Percentiles rank a stretch among this genome's conserved stretches.
These are phyloP conservation scores for Notarius lentiginosus DNA, from an alignment of 2,113 vertebrate genomes.

Conservation along the genomic window DNA sequence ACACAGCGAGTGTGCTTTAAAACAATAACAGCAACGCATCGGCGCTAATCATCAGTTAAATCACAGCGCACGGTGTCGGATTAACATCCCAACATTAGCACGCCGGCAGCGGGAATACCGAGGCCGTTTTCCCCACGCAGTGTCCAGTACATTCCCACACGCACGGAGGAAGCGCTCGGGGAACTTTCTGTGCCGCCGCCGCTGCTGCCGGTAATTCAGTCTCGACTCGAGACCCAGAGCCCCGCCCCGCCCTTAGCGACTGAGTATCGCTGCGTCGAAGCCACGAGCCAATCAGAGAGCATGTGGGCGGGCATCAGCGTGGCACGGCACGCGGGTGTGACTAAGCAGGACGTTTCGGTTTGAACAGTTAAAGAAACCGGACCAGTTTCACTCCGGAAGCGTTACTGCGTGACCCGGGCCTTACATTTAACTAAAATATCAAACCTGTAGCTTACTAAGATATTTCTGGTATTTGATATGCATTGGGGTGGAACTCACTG, in stretches of 20 bases:
- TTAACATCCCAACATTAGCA: slow-evolving; percentile 30
- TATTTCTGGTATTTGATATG: no score
- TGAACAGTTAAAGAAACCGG: slow-evolving; percentile 38
- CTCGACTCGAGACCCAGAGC: slow-evolving; percentile 60
- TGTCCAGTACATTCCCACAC: slow-evolving; percentile 65
- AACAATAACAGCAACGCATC: neutral
- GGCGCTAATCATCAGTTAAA: neutral
- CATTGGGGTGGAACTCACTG: no score
- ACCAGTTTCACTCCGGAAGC: neutral
- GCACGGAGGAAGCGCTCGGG: slow-evolving; percentile 62
- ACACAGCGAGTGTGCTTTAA: slow-evolving; percentile 2
- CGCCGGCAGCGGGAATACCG: slow-evolving; percentile 41
- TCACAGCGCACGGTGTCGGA: neutral
- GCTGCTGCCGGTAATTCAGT: slow-evolving; percentile 67
- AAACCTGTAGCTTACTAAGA: neutral
- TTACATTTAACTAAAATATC: neutral
- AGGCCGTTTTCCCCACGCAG: slow-evolving; percentile 61
- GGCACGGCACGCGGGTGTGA: slow-evolving; percentile 57
- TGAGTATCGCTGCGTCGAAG: slow-evolving; percentile 55
- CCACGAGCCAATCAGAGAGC: slow-evolving; percentile 60
- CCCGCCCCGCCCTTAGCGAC: slow-evolving; percentile 74
- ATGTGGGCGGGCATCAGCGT: slow-evolving; percentile 59
- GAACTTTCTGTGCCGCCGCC: slow-evolving; percentile 69
- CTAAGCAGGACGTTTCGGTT: slow-evolving; percentile 51
- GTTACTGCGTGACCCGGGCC: neutral